A percentile compares a stretch with the other conserved stretches of the same genome.
These are phyloP conservation scores for Oreonectes daqikongensis DNA, from an alignment of 2,797 vertebrate species.

Conservation along the genomic window DNA sequence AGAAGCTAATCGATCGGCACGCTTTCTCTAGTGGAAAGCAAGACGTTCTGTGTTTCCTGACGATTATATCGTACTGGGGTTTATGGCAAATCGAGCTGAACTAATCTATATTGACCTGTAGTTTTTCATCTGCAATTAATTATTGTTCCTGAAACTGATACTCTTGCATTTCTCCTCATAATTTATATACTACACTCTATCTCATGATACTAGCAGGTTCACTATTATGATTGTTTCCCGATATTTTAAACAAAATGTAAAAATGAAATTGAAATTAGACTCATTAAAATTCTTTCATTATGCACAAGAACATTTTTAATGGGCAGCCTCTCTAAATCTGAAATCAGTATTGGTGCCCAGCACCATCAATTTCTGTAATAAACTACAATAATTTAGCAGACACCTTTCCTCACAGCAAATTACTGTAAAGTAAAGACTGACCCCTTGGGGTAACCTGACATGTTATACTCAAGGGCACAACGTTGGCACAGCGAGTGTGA, in stretches of 20 bases:
- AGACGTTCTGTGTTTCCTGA: constrained; percentile 49
- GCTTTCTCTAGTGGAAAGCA: constrained; percentile 30
- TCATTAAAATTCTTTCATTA: not conserved
- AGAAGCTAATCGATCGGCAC: constrained; percentile 57
- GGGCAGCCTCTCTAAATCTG: not conserved
- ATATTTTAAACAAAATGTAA: too few relatives aligned
- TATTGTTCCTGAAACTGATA: constrained; percentile 53
- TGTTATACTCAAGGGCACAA: constrained; percentile 2
- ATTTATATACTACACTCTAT: too few relatives aligned
- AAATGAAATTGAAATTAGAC: not conserved
- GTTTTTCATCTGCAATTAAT: constrained; percentile 59
- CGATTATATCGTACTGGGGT: constrained; percentile 53
- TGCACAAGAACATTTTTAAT: not conserved
- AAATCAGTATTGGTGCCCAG: not conserved
- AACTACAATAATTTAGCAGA: not conserved
- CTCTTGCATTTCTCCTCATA: constrained; percentile 3
- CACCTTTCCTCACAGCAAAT: not conserved
- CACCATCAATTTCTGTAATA: not conserved
- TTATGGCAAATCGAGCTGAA: constrained; percentile 57
- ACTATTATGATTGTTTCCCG: too few relatives aligned
- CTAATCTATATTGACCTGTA: constrained; percentile 57
- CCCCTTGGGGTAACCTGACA: too few relatives aligned
- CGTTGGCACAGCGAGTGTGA: not conserved
- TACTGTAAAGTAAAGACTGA: not conserved
- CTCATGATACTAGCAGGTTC: too few relatives aligned